phyloP scores from a whole-genome alignment of 2,113 vertebrate species.

The Thamnaconus septentrionalis region DNA sequence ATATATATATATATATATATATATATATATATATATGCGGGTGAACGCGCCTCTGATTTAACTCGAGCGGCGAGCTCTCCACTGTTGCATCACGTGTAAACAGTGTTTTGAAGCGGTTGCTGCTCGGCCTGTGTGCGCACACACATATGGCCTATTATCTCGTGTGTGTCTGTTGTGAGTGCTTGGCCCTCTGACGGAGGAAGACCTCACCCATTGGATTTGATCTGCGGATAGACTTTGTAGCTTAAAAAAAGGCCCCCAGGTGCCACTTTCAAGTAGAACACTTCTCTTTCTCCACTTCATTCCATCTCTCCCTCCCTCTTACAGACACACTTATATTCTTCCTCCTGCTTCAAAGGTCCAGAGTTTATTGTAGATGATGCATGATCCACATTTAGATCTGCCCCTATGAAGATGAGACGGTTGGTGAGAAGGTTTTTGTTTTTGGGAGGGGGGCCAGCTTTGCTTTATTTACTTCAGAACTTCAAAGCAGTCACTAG shows the following conservation, averaged over 20 bases:
- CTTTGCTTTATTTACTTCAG: too few species aligned
- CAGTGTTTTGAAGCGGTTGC: too few species aligned
- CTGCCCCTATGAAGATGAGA: constrained; percentile 27
- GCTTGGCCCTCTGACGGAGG: constrained; percentile 19
- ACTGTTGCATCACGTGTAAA: too few species aligned
- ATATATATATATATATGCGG: too few species aligned
- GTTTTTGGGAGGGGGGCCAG: too few species aligned
- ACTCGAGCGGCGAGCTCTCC: too few species aligned
- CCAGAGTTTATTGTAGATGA: constrained; percentile 52
- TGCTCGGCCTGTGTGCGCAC: too few species aligned
- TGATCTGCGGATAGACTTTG: constrained; percentile 52
- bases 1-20: too few species aligned
- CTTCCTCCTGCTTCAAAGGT: constrained; percentile 35
- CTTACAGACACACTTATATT: constrained; percentile 4
- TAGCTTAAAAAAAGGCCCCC: constrained; percentile 28
- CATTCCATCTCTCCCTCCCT: constrained; percentile 3
- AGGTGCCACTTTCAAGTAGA: constrained; percentile 56
- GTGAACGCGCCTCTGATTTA: too few species aligned
- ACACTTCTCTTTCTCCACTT: constrained; percentile 26
- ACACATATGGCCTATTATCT: constrained; percentile 35
- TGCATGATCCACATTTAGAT: constrained; percentile 54
- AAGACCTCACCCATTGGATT: constrained; percentile 40
- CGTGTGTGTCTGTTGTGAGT: constrained; percentile 2
- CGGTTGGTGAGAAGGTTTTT: constrained; percentile 9
- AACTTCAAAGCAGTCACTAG: too few species aligned